Evolutionary conservation across 2,888 invertebrate species (phyloP).

Genomic region (Caradrina clavipalpis): DNA sequence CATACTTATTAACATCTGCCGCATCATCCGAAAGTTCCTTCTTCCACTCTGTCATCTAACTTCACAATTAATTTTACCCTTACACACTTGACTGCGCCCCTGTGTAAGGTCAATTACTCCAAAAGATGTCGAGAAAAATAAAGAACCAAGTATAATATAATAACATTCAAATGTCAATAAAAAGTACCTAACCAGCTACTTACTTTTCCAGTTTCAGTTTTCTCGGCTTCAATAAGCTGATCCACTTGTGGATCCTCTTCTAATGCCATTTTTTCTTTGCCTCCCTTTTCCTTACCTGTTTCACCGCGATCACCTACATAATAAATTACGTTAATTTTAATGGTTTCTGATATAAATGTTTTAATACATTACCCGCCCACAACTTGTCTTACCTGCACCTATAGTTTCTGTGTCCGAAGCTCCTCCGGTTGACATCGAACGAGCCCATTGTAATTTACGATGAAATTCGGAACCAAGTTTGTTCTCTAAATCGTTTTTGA

Average conservation of each 20-base stretch:
- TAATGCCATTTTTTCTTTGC: constrained; percentile 64
- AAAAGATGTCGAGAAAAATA: too few species aligned
- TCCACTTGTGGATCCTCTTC: constrained; percentile 69
- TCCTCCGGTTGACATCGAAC: constrained; percentile 94
- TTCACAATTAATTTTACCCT: background rate
- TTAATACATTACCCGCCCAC: background rate
- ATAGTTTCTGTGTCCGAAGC: constrained; percentile 91
- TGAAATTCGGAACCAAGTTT: constrained; percentile 93
- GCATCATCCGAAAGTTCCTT: background rate
- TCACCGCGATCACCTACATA: constrained; percentile 81
- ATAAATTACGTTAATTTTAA: background rate
- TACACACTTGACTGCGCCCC: too few species aligned
- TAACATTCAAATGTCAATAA: background rate
- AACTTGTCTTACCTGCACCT: constrained; percentile 64
- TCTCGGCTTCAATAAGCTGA: constrained; percentile 97
- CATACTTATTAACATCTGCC: background rate
- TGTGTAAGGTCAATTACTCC: too few species aligned
- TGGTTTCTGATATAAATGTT: background rate
- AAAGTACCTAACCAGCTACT: constrained; percentile 68
- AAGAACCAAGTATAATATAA: background rate
- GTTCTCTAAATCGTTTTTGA: constrained; percentile 94
- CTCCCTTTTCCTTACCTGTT: constrained; percentile 59
- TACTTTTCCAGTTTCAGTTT: constrained; percentile 97
- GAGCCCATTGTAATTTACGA: constrained; percentile 92
- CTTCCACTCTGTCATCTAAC: background rate